These are phyloP conservation scores for Melopsittacus undulatus DNA, from an alignment of 2,797 vertebrate genomes.

Conservation along the genomic window DNA sequence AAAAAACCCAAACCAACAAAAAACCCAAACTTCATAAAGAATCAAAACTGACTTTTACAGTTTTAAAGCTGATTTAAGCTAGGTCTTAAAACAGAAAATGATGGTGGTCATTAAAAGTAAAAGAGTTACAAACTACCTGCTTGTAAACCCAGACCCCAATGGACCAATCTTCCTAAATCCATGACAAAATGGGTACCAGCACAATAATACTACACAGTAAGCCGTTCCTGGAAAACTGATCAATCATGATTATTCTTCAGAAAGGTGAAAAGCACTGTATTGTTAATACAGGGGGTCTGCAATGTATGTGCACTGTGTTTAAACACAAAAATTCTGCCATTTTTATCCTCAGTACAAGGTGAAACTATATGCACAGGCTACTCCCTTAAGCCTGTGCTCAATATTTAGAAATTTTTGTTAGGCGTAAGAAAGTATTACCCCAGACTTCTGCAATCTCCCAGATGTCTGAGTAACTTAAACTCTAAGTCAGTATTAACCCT, in stretches of 20 bases:
- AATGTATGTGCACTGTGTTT: not conserved
- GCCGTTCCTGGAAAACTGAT: not conserved
- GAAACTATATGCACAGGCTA: not conserved
- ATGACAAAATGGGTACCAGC: not conserved
- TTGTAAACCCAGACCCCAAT: not conserved
- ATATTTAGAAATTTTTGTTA: not conserved
- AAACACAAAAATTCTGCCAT: not conserved
- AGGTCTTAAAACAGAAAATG: not conserved
- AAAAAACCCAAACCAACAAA: not conserved
- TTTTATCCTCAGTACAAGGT: not conserved
- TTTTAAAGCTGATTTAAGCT: not conserved
- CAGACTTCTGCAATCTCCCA: not conserved
- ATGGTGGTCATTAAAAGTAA: not conserved
- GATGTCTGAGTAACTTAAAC: constrained; percentile 30
- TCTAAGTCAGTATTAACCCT: constrained; percentile 45
- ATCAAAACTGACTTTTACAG: not conserved
- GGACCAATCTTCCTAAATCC: not conserved
- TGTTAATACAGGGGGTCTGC: not conserved
- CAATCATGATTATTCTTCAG: not conserved
- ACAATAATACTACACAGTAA: not conserved
- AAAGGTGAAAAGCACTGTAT: not conserved
- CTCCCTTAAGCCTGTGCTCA: constrained; percentile 21
- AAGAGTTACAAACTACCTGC: not conserved
- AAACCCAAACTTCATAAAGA: not conserved
- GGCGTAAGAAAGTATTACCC: constrained; percentile 43